Base-by-base conservation (phyloP, 2,888 invertebrate genomes). In the Agelastica alni region DNA sequence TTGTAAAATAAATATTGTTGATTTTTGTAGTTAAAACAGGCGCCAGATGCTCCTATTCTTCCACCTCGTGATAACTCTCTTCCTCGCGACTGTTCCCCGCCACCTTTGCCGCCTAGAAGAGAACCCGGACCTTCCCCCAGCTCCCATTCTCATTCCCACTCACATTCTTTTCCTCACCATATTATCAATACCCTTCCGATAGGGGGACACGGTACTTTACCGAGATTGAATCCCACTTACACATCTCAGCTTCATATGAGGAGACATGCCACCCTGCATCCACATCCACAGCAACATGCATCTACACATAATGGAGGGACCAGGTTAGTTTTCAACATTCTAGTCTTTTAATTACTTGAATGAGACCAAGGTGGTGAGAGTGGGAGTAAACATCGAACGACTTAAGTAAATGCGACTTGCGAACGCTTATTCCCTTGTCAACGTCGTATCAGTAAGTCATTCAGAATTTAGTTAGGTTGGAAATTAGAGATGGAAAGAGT, bases 21-120 rank as follows among this genome's bases (percentile, higher is more conserved):
- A 42, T 34, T 3, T 48, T 22, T 22, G 16, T 53, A 81, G 80
- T 78, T 78, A 58, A 81, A 82, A 63, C 86, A 85, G 75, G 84
- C 84, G 47, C 85, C 83, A 51, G 85, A 85, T 71, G 86, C 87
- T 45, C 87, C 88, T n/a, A 77, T 80, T 46, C 78, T 87, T 68
- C 88, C 87, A 44, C 87, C 86, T 4, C 79, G 87, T 54, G 87
- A 87, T 70, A 79, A 84, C 64, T 85, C 86, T 30, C 86, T 87
- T 5, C 86, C 86, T 3, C 51, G 47, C 6, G 64, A 65, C 36
- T 44, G 79, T 84, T 71, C 72, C 2, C 76, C 77, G 3, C 76
- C 77, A 3, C 76, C 77, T 1, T 58, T 77, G 30, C 78, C 77
- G 1, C 75, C 77, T 3, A 59, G 77, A 12, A 64, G 75, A 14